Percentiles rank a stretch among this genome's conserved stretches.
Conservation (phyloP, 2,888 invertebrate species). For the Lithophane ornitopus region DNA sequence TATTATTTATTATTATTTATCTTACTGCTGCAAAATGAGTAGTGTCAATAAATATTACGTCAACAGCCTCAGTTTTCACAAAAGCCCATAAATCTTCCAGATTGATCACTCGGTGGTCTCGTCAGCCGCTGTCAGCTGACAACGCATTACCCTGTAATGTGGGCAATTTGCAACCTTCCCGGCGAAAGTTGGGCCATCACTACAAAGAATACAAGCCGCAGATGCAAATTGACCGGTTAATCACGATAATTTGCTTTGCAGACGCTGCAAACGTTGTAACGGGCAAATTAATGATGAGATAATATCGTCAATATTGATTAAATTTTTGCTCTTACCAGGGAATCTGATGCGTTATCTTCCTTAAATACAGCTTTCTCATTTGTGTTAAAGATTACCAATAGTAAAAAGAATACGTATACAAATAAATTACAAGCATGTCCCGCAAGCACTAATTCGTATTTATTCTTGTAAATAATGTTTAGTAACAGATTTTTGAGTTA, state of each 20-base stretch:
- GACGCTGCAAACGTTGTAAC: slow-evolving; percentile 16
- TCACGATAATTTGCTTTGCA: slow-evolving; percentile 57
- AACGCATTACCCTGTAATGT: slow-evolving; percentile 71
- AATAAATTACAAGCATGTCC: background rate
- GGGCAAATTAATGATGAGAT: slow-evolving; percentile 28
- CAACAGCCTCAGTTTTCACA: slow-evolving; percentile 46
- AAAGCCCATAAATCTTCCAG: slow-evolving; percentile 58
- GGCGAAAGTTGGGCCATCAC: slow-evolving; percentile 62
- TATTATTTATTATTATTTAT: too few relatives aligned
- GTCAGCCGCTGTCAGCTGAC: slow-evolving; percentile 55
- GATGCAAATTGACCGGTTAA: slow-evolving; percentile 62
- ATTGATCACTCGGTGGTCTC: slow-evolving; percentile 62
- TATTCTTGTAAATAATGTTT: too few relatives aligned
- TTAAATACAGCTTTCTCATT: slow-evolving; percentile 15
- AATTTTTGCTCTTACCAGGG: slow-evolving; percentile 22
- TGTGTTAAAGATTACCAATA: background rate
- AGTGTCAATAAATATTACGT: slow-evolving; percentile 40
- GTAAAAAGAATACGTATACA: background rate
- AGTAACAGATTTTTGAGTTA: background rate
- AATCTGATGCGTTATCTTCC: slow-evolving; percentile 17
- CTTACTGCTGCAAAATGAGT: background rate
- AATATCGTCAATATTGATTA: slow-evolving; percentile 30
- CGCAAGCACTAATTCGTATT: too few relatives aligned
- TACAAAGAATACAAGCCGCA: slow-evolving; percentile 58
- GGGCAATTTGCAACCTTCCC: slow-evolving; percentile 69